Conservation (phyloP, 2,797 vertebrate genomes). For the Chloroceryle amazona region DNA sequence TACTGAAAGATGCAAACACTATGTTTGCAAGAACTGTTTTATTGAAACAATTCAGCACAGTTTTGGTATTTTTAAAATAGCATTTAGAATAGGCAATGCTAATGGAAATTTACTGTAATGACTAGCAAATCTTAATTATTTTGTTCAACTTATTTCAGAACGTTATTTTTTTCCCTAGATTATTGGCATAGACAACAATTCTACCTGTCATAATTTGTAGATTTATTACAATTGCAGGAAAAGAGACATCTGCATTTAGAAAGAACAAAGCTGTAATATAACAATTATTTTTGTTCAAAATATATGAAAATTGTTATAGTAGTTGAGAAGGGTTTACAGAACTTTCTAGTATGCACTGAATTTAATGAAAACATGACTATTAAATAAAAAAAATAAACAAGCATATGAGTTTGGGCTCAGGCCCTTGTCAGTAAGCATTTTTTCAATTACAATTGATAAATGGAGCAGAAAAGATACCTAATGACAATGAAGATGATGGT, state of each 20-base stretch:
- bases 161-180: not conserved
- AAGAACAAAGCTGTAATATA: not conserved
- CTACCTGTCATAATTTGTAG: not conserved
- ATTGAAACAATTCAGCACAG: not conserved
- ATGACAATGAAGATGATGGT: too few species aligned
- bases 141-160: not conserved
- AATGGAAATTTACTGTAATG: not conserved
- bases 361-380: not conserved
- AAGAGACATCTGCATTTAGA: not conserved
- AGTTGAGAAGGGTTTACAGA: not conserved
- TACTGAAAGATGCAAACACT: not conserved
- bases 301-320: not conserved
- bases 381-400: not conserved
- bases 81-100: not conserved
- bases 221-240: not conserved
- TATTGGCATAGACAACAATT: not conserved
- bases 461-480: not conserved
- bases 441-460: not conserved
- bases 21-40: not conserved
- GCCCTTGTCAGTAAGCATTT: not conserved
- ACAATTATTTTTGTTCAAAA: not conserved
- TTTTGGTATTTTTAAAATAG: not conserved
- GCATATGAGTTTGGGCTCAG: not conserved
- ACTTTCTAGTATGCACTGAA: not conserved
- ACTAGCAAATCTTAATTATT: not conserved